phyloP scores from a whole-genome alignment of 2,888 invertebrate genomes.

The Sicus ferrugineus region DNA sequence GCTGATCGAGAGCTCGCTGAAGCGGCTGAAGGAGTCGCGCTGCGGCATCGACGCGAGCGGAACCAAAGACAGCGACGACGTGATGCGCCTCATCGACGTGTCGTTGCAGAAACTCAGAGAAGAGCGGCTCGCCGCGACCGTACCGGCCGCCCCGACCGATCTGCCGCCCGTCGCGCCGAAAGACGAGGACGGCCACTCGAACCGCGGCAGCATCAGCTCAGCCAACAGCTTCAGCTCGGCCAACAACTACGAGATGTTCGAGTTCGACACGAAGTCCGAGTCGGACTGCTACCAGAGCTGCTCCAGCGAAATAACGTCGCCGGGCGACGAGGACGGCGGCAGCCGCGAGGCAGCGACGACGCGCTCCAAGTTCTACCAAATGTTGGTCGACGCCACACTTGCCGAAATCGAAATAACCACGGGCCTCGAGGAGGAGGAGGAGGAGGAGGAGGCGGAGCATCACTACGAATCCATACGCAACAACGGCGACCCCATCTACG shows the following conservation, averaged over 20 bases:
- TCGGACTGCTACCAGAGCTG: conserved; percentile 79
- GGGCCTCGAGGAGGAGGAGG: conserved; percentile 69
- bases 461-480: conserved; percentile 76
- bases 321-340: conserved; percentile 69
- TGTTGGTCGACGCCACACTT: conserved; percentile 74
- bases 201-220: conserved; percentile 68
- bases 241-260: conserved; percentile 73
- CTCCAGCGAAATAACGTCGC: conserved; percentile 71
- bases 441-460: conserved; percentile 73
- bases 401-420: conserved; percentile 74
- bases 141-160: conserved; percentile 2
- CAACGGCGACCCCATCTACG: conserved; percentile 77
- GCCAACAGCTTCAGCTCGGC: conserved; percentile 71
- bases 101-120: conserved; percentile 62
- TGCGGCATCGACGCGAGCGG: conserved; percentile 59
- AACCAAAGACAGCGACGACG: conserved; percentile 65
- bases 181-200: conserved; percentile 66
- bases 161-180: conserved; percentile 46
- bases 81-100: conserved; percentile 63
- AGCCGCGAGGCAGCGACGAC: conserved; percentile 59
- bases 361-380: conserved; percentile 77
- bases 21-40: conserved; percentile 67
- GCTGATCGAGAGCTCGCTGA: conserved; percentile 73
- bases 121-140: conserved; percentile 52
- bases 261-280: conserved; percentile 69